Conservation (phyloP, 2,888 invertebrate genomes). For the Ectropis crepuscularia region DNA sequence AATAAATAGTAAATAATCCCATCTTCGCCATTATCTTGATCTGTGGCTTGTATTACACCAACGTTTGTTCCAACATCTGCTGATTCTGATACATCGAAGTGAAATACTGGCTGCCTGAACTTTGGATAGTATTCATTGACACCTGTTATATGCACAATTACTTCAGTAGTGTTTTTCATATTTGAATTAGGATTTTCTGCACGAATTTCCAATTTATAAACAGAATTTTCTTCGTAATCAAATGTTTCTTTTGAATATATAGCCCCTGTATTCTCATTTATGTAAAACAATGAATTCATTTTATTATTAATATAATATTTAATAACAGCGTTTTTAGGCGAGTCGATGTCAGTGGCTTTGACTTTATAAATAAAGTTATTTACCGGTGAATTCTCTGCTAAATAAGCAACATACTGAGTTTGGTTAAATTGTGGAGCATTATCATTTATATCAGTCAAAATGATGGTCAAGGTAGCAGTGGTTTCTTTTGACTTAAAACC, state of each 20-base stretch:
- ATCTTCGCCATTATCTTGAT: constrained; percentile 94
- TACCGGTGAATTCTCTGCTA: constrained; percentile 92
- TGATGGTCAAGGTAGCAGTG: constrained; percentile 92
- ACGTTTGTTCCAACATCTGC: constrained; percentile 93
- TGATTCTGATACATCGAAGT: constrained; percentile 96
- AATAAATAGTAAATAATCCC: constrained; percentile 96
- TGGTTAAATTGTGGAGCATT: constrained; percentile 95
- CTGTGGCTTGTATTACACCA: constrained; percentile 94
- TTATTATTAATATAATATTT: constrained; percentile 93
- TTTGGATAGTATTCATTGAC: constrained; percentile 95
- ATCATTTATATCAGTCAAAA: constrained; percentile 96
- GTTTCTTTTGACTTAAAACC: constrained; percentile 92
- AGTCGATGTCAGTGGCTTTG: constrained; percentile 93
- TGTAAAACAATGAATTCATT: constrained; percentile 89
- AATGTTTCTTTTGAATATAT: constrained; percentile 91
- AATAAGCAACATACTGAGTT: constrained; percentile 89
- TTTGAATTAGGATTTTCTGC: constrained; percentile 94
- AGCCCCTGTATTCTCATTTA: constrained; percentile 91
- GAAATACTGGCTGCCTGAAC: constrained; percentile 95
- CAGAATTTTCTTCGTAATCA: constrained; percentile 93
- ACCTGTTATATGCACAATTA: constrained; percentile 91
- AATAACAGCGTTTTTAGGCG: constrained; percentile 93
- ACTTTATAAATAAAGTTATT: constrained; percentile 91
- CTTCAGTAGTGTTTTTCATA: constrained; percentile 90
- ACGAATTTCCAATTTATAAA: constrained; percentile 90